Percentiles rank a stretch among this genome's conserved stretches.
Conservation (phyloP, 2,797 vertebrate genomes). For the Ciconia nigra region DNA sequence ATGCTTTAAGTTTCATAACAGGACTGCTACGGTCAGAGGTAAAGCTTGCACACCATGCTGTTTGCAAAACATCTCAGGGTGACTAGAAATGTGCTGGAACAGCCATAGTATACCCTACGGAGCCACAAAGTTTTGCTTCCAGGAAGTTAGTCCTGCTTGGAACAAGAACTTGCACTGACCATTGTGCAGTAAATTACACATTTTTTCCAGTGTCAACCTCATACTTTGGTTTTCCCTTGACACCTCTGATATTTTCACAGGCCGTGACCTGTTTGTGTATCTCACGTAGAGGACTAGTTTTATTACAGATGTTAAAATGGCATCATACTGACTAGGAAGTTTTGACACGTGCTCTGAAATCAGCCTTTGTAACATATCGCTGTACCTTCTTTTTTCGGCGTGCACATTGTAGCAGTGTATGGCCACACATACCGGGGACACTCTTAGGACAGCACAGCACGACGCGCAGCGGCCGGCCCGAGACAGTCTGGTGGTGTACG, state of each 20-base stretch:
- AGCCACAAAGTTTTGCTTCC: neutral
- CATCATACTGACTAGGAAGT: neutral
- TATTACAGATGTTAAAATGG: neutral
- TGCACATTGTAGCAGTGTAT: rapidly evolving
- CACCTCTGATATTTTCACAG: neutral
- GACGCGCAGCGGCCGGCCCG: neutral
- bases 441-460: neutral
- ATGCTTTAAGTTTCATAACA: neutral
- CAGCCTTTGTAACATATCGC: neutral
- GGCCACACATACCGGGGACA: rapidly evolving
- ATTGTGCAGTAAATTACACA: neutral
- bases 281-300: neutral
- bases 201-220: neutral
- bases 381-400: neutral
- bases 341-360: neutral
- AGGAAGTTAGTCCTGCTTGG: neutral
- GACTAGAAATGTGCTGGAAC: neutral
- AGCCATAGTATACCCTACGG: neutral
- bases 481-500: neutral
- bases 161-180: neutral
- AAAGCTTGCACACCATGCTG: neutral
- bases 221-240: neutral
- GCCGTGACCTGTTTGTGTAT: neutral
- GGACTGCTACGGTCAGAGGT: neutral
- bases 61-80: neutral